Conservation (phyloP, 2,113 vertebrate species). For the Rhea americana region DNA sequence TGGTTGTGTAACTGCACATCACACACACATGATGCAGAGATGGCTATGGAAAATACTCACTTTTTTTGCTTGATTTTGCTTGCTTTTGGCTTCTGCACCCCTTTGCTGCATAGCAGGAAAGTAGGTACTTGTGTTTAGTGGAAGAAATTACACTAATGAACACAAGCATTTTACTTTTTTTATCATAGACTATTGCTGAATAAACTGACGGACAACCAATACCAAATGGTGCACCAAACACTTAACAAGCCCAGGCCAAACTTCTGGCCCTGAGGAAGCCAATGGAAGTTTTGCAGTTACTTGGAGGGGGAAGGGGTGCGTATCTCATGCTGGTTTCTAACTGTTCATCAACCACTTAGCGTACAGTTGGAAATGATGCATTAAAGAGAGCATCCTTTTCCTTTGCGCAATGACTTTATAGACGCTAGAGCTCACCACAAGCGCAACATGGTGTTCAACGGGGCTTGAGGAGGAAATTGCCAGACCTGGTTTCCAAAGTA, state of each 20-base stretch:
- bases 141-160: constrained; percentile 69
- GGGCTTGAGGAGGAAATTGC: constrained; percentile 46
- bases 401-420: neutral
- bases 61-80: constrained; percentile 76
- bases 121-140: constrained; percentile 71
- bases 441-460: constrained; percentile 2
- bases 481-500: constrained; percentile 48
- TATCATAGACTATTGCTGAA: constrained; percentile 55
- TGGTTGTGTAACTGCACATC: neutral
- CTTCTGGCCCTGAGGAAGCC: constrained; percentile 27
- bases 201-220: constrained; percentile 49
- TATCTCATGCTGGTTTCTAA: neutral
- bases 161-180: constrained; percentile 62
- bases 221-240: constrained; percentile 58
- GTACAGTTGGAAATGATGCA: constrained; percentile 20
- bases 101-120: constrained; percentile 76
- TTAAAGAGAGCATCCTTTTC: constrained; percentile 30
- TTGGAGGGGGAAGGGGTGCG: rapidly evolving
- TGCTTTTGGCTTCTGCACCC: constrained; percentile 77
- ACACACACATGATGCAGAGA: constrained; percentile 63
- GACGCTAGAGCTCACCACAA: neutral
- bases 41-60: constrained; percentile 78
- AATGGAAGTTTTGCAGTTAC: neutral
- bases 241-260: constrained; percentile 67
- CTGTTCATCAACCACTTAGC: constrained; percentile 42